phyloP scores from a whole-genome alignment of 2,797 vertebrate species.

The Peromyscus nudipes region DNA sequence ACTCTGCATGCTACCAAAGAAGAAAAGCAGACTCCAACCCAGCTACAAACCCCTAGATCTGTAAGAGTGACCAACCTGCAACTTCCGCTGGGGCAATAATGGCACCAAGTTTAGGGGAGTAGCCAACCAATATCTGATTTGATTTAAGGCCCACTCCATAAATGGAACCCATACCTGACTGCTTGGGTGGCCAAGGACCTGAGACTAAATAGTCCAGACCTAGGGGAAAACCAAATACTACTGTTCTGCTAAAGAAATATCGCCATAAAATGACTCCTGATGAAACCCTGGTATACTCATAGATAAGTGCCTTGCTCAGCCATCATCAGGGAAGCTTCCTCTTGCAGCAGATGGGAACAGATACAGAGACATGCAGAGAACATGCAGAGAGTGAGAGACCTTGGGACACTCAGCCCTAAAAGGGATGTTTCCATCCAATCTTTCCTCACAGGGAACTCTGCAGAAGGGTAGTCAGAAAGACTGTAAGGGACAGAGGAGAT shows the following conservation, averaged over 20 bases:
- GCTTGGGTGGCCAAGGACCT: background rate
- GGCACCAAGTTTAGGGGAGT: background rate
- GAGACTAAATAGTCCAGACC: background rate
- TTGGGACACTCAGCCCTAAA: background rate
- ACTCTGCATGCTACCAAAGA: background rate
- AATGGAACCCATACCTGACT: background rate
- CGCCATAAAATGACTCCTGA: background rate
- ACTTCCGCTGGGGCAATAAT: background rate
- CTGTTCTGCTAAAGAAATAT: background rate
- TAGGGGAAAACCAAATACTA: background rate
- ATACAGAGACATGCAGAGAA: background rate
- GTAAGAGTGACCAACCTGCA: background rate
- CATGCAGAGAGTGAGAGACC: background rate
- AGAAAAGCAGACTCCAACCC: background rate
- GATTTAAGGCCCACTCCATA: background rate
- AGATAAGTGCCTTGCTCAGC: background rate
- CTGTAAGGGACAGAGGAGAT: background rate
- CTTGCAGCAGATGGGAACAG: background rate
- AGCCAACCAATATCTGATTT: background rate
- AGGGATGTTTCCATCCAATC: background rate
- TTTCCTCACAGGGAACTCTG: background rate
- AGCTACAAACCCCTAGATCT: background rate
- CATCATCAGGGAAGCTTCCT: background rate
- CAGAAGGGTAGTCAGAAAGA: background rate
- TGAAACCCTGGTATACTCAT: background rate